Evolutionary conservation across 2,797 vertebrate genomes (phyloP).

Genomic region (Amniataba percoides): DNA sequence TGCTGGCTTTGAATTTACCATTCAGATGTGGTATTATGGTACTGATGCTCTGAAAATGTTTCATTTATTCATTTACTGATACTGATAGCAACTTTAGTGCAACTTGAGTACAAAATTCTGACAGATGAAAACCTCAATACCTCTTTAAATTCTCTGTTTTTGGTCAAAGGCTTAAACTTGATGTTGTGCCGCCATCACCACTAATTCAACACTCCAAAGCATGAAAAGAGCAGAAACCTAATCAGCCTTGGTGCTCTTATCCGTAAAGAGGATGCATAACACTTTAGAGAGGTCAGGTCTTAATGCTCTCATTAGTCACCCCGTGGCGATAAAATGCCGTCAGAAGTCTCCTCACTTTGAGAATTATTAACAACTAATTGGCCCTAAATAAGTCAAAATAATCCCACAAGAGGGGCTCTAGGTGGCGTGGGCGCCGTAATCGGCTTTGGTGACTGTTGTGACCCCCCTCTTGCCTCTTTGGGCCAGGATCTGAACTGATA

Average conservation of each 20-base stretch:
- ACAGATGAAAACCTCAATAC: neutral
- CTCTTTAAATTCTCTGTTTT: neutral
- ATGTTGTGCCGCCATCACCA: conserved; percentile 8
- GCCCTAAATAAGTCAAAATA: conserved; percentile 80
- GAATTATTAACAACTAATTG: conserved; percentile 86
- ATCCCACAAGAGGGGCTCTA: conserved; percentile 69
- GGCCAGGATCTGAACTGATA: conserved; percentile 82
- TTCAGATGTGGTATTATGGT: neutral
- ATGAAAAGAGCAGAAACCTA: conserved; percentile 15
- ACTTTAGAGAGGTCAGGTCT: conserved; percentile 50
- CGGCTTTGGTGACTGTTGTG: conserved; percentile 83
- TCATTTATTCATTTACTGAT: neutral
- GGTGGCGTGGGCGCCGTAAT: conserved; percentile 77
- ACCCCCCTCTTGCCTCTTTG: conserved; percentile 75
- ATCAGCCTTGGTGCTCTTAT: conserved; percentile 26
- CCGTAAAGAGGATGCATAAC: conserved; percentile 64
- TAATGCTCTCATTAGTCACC: conserved; percentile 83
- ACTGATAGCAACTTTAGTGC: neutral
- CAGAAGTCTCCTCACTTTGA: conserved; percentile 78
- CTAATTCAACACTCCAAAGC: conserved; percentile 9
- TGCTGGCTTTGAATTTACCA: neutral
- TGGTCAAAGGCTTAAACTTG: conserved; percentile 22
- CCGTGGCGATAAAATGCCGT: conserved; percentile 79
- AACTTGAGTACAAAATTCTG: neutral
- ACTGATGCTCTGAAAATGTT: neutral